These are phyloP conservation scores for Hormaphis cornu DNA, from an alignment of 1,140 invertebrate genomes.

Conservation along the genomic window DNA sequence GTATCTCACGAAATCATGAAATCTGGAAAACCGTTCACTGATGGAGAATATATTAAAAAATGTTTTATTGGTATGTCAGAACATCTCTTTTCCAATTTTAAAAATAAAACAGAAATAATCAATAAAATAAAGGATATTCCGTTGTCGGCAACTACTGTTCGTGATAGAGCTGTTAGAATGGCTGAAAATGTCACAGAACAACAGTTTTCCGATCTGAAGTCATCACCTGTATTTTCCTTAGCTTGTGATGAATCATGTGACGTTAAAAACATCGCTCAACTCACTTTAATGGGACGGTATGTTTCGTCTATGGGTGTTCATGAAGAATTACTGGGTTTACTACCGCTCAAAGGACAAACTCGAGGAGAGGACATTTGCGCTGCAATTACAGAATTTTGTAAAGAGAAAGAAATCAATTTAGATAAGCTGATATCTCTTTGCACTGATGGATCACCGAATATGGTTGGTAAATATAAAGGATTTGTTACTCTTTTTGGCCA, in stretches of 20 bases:
- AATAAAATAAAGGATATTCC: conserved; percentile 34
- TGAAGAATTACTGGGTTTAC: conserved; percentile 39
- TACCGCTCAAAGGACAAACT: conserved; percentile 37
- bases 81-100: too few relatives aligned
- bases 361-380: conserved; percentile 39
- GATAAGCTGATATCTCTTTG: conserved; percentile 40
- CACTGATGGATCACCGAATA: conserved; percentile 37
- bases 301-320: conserved; percentile 34
- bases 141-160: conserved; percentile 39
- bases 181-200: conserved; percentile 35
- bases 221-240: conserved; percentile 36
- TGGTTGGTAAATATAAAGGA: conserved; percentile 36
- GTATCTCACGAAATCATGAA: too few relatives aligned
- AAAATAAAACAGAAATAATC: too few relatives aligned
- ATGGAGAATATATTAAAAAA: too few relatives aligned
- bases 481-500: conserved; percentile 35
- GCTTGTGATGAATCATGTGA: conserved; percentile 39
- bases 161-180: conserved; percentile 39
- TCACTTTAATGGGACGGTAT: conserved; percentile 38
- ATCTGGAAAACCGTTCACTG: too few relatives aligned
- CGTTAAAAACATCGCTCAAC: conserved; percentile 39
- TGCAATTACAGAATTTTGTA: conserved; percentile 38
- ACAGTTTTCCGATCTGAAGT: conserved; percentile 39
- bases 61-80: too few relatives aligned
- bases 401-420: conserved; percentile 37